Evolutionary conservation across 2,888 invertebrate genomes (phyloP).

Genomic region (Brachyopa scutellaris): DNA sequence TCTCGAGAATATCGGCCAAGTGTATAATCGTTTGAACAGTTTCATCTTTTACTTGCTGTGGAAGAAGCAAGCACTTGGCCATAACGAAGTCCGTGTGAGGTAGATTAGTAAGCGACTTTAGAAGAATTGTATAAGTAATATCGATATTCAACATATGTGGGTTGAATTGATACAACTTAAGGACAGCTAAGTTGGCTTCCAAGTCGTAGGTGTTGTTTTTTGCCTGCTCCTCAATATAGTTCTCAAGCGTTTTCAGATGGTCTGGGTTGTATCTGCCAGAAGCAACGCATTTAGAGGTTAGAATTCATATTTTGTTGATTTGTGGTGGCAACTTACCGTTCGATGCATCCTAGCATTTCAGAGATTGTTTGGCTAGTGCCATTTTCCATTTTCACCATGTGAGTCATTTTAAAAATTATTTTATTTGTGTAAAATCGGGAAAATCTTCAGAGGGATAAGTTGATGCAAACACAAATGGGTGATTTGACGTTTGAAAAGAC

Average conservation of each 20-base stretch:
- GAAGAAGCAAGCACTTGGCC: conserved; percentile 97
- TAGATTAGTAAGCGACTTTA: conserved; percentile 97
- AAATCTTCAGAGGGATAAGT: conserved; percentile 39
- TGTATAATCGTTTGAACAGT: conserved; percentile 94
- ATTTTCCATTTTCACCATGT: conserved; percentile 82
- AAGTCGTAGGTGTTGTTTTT: conserved; percentile 97
- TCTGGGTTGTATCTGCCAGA: conserved; percentile 95
- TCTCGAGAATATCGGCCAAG: conserved; percentile 94
- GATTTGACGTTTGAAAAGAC: conserved; percentile 65
- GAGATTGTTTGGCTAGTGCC: conserved; percentile 86
- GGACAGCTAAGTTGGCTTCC: conserved; percentile 97
- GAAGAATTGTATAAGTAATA: conserved; percentile 93
- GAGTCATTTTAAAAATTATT: conserved; percentile 78
- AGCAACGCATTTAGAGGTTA: conserved; percentile 51
- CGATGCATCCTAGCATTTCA: conserved; percentile 94
- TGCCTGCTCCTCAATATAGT: conserved; percentile 96
- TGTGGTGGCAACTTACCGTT: conserved; percentile 85
- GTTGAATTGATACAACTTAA: conserved; percentile 98
- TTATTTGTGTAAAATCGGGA: conserved; percentile 24
- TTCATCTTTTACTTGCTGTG: conserved; percentile 90
- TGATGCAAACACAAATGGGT: conserved; percentile 61
- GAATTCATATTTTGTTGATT: conserved; percentile 65
- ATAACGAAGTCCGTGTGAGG: conserved; percentile 99
- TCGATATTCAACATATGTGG: conserved; percentile 92
- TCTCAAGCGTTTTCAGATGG: conserved; percentile 93